Conservation (phyloP, 2,797 vertebrate species). For the Lepus townsendii region DNA sequence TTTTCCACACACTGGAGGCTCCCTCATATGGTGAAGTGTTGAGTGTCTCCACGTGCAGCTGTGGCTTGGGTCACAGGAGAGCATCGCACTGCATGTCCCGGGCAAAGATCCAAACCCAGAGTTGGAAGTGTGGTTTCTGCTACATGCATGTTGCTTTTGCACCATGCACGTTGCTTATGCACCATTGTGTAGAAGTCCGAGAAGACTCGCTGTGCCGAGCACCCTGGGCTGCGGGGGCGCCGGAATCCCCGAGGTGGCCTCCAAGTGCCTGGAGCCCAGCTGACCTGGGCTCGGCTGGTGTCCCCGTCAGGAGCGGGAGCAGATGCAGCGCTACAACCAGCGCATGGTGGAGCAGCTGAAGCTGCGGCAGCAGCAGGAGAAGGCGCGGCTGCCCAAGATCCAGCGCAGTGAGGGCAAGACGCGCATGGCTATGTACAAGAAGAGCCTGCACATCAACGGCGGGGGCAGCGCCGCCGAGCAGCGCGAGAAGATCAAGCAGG, state of each 20-base stretch:
- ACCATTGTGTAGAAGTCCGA: not conserved
- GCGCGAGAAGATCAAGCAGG: slow-evolving; percentile 96
- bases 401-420: slow-evolving; percentile 97
- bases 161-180: too few relatives aligned
- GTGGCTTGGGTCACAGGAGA: not conserved
- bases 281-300: not conserved
- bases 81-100: not conserved
- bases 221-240: fast-evolving
- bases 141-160: not conserved
- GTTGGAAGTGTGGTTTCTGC: not conserved
- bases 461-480: slow-evolving; percentile 92
- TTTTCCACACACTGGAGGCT: too few relatives aligned
- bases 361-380: slow-evolving; percentile 95
- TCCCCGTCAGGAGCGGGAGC: slow-evolving; percentile 93
- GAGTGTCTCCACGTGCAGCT: too few relatives aligned
- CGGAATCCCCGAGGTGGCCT: not conserved
- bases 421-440: slow-evolving; percentile 98
- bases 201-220: not conserved
- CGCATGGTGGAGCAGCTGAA: slow-evolving; percentile 96
- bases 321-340: slow-evolving; percentile 99
- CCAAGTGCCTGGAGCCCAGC: fast-evolving
- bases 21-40: too few relatives aligned
- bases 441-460: slow-evolving; percentile 96
- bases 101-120: not conserved
- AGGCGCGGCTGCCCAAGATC: slow-evolving; percentile 95